Conservation (phyloP, 2,113 vertebrate species). For the Panthera uncia region DNA sequence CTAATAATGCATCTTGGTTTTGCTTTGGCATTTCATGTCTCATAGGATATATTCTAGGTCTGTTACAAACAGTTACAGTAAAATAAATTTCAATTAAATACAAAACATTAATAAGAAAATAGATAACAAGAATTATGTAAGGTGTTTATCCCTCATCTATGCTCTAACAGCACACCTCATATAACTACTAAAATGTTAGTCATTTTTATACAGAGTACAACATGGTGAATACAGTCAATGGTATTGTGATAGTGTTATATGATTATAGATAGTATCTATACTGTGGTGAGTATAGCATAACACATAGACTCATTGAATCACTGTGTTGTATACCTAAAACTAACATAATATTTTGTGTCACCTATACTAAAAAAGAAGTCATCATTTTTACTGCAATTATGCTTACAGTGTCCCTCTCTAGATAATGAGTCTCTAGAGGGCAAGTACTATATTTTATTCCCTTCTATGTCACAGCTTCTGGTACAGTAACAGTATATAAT, state of each 20-base stretch:
- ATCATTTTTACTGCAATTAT: conserved; percentile 16
- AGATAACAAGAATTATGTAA: background rate
- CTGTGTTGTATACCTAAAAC: background rate
- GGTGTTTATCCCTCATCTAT: background rate
- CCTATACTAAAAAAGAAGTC: background rate
- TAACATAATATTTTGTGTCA: background rate
- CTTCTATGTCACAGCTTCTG: conserved; percentile 1
- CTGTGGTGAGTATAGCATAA: background rate
- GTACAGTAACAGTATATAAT: background rate
- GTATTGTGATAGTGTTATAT: background rate
- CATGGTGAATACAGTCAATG: background rate
- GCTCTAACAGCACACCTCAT: background rate
- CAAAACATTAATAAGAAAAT: conserved; percentile 28
- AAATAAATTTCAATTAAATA: conserved; percentile 27
- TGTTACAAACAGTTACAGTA: background rate
- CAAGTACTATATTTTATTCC: conserved; percentile 4
- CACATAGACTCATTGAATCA: background rate
- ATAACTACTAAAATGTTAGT: background rate
- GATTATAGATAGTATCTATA: background rate
- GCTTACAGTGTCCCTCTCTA: background rate
- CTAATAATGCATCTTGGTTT: background rate
- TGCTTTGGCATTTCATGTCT: background rate
- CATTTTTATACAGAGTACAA: background rate
- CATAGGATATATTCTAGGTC: background rate
- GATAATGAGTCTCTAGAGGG: background rate